These are phyloP conservation scores for Guaruba guarouba DNA, from an alignment of 2,113 vertebrate genomes.

Conservation along the genomic window DNA sequence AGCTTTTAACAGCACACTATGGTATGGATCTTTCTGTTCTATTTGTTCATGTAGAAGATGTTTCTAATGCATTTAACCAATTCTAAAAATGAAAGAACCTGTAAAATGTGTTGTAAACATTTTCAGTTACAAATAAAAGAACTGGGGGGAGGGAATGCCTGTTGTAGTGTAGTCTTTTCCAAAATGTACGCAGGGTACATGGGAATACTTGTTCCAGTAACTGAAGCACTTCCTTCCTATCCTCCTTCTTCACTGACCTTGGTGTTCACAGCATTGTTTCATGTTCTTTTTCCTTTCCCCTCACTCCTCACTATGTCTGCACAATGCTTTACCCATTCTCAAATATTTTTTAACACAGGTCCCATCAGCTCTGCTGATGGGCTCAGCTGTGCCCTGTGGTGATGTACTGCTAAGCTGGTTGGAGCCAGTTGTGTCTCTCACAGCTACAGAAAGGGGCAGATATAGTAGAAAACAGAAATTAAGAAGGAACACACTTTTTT, in stretches of 20 bases:
- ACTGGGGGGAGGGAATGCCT: too few species aligned
- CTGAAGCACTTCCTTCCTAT: not conserved
- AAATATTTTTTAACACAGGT: too few species aligned
- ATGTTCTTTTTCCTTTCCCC: not conserved
- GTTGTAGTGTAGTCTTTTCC: not conserved
- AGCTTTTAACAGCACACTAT: not conserved
- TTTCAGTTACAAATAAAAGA: not conserved
- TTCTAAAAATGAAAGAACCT: not conserved
- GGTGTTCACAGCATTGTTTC: not conserved
- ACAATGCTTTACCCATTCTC: not conserved
- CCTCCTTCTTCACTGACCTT: not conserved
- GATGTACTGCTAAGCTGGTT: fast-evolving
- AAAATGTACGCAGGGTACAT: not conserved
- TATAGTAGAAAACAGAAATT: not conserved
- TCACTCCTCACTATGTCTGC: not conserved
- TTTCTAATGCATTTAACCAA: not conserved
- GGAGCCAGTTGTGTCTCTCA: not conserved
- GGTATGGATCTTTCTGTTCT: not conserved
- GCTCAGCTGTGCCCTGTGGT: not conserved
- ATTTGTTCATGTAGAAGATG: not conserved
- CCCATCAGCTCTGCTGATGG: not conserved
- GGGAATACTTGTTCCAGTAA: not conserved
- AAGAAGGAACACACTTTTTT: not conserved
- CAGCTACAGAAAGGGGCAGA: not conserved
- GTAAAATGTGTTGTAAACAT: not conserved